These are phyloP conservation scores for Coracopsis vasa DNA, from an alignment of 2,113 vertebrate genomes.

Conservation along the genomic window DNA sequence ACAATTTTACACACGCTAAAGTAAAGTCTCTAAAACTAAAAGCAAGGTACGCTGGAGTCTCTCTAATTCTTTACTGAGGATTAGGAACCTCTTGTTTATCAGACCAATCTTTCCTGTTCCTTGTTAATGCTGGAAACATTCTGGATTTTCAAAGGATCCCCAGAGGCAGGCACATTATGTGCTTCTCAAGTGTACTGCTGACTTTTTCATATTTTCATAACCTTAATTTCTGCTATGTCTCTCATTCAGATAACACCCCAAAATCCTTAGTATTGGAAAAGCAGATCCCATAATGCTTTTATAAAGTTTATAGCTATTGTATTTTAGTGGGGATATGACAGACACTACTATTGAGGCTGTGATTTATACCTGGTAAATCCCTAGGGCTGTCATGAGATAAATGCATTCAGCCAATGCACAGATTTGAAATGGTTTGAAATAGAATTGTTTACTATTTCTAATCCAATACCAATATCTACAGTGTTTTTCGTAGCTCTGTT, in stretches of 20 bases:
- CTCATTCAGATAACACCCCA: background rate
- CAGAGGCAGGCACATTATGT: background rate
- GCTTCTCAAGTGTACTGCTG: background rate
- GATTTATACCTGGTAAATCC: background rate
- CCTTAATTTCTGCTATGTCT: background rate
- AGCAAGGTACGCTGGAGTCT: background rate
- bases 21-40: background rate
- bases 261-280: background rate
- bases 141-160: background rate
- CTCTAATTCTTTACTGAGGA: background rate
- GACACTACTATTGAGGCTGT: background rate
- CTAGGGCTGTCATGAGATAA: background rate
- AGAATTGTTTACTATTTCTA: background rate
- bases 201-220: background rate
- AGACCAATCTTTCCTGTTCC: background rate
- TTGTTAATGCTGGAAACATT: background rate
- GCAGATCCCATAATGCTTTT: background rate
- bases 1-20: background rate
- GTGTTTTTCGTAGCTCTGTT: background rate
- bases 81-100: background rate
- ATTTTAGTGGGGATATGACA: background rate
- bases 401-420: background rate
- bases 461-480: background rate
- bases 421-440: background rate
- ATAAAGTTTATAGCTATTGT: background rate